Conservation (phyloP, 2,113 vertebrate genomes). For the Myrmecophaga tridactyla region DNA sequence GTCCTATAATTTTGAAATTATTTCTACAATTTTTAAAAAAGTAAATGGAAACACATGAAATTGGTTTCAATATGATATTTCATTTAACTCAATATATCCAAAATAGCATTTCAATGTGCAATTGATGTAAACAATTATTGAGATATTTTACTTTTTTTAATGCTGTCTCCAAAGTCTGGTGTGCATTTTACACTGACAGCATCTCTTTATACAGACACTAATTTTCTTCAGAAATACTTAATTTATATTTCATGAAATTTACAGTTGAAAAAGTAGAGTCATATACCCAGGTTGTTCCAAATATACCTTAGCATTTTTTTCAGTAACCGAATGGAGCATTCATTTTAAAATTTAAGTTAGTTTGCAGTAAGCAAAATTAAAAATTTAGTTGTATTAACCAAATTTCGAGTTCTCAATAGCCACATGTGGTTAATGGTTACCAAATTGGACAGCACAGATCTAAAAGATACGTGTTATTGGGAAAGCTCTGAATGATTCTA, state of each 20-base stretch:
- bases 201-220: background rate
- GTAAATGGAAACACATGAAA: background rate
- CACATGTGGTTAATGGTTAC: background rate
- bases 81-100: background rate
- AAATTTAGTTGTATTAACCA: background rate
- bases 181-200: background rate
- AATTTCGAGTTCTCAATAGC: background rate
- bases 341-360: background rate
- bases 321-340: background rate
- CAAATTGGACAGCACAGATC: accelerated
- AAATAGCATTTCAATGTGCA: background rate
- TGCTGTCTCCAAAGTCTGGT: background rate
- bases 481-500: background rate
- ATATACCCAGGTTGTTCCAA: background rate
- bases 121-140: background rate
- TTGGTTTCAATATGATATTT: background rate
- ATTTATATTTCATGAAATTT: background rate
- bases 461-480: background rate
- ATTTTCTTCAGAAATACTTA: background rate
- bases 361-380: background rate
- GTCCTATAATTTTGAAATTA: too few species aligned
- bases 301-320: background rate
- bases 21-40: too few species aligned
- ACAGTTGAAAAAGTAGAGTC: background rate
- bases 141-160: background rate